Base-by-base conservation (phyloP, 2,113 vertebrate genomes). In the Notiomystis cincta region DNA sequence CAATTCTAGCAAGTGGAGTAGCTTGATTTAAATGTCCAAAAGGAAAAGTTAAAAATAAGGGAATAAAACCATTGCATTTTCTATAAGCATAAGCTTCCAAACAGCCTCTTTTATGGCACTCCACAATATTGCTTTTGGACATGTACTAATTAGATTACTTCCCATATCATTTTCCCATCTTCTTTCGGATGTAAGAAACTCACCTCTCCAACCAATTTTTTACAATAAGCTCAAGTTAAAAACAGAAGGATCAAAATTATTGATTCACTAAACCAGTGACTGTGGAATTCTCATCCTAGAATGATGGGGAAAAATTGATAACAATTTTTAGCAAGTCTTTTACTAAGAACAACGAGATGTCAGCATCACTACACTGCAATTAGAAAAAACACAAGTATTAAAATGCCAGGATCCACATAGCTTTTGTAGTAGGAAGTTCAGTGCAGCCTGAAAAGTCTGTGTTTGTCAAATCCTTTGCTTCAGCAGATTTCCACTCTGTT, bases 331-430 rank as follows among this genome's bases (percentile, higher is more conserved):
- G n/a, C 42, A 65, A 30, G 28, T 51, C 38, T 89, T 65, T 33
- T 27, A 61, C 7, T 9, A 67, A 19, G 23, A 86, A 14, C 62
- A 87, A 62, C 69, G 25, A 27, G 25, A 44, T 11, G 7, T 33
- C 44, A 72, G 21, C 0, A 0, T 22, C 19, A 48, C 22, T 40
- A 20, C 11, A 14, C 8, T 56, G 21, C 45, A 77, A 18, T 72
- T 65, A 48, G 37, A 51, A 61, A 25, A 42, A 54, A 5, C 1
- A 2, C 0, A 15, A 77, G 16, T 12, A 14, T 44, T 64, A 76
- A 75, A 64, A 20, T 76, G 9, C 11, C 14, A 56, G 6, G 45
- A 70, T 42, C n/a, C 10, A 24, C 13, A 17, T 1, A 54, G 23
- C 5, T 79, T 47, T 42, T 58, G 25, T 27, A 27, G 21, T 18